Percentiles rank a stretch among this genome's conserved stretches.
phyloP scores from a whole-genome alignment of 2,797 vertebrate species.

The Propithecus deckenii region DNA sequence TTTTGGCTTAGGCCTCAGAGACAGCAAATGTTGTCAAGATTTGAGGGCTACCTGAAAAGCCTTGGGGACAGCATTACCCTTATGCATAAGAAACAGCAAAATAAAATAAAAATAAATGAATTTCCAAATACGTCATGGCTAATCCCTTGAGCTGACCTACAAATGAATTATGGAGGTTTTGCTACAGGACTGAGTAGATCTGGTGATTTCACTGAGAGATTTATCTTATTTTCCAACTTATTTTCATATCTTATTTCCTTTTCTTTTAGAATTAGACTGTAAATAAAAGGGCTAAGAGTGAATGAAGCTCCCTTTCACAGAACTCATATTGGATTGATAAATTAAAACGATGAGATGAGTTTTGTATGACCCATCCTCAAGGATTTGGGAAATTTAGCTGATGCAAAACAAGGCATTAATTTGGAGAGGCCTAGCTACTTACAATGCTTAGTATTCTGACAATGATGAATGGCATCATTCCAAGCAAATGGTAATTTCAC shows the following conservation, averaged over 20 bases:
- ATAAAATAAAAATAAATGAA: constrained; percentile 98
- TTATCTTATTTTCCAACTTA: constrained; percentile 96
- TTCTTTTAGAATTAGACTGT: constrained; percentile 97
- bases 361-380: constrained; percentile 95
- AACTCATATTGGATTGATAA: constrained; percentile 95
- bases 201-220: constrained; percentile 92
- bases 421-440: constrained; percentile 96
- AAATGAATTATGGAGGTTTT: constrained; percentile 91
- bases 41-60: constrained; percentile 93
- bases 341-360: constrained; percentile 96
- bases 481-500: constrained; percentile 99
- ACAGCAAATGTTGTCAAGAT: constrained; percentile 92
- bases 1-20: constrained; percentile 91
- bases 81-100: constrained; percentile 93
- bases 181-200: constrained; percentile 88
- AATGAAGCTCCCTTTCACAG: constrained; percentile 86
- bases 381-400: constrained; percentile 99
- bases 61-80: constrained; percentile 94
- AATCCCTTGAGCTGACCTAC: constrained; percentile 92
- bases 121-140: constrained; percentile 91
- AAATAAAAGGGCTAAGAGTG: constrained; percentile 92
- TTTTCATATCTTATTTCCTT: constrained; percentile 98
- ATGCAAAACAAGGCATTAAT: constrained; percentile 99
- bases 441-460: constrained; percentile 97
- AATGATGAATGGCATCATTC: constrained; percentile 99